Evolutionary conservation across 1,140 invertebrate species (phyloP).

Genomic region (Ips typographus): DNA sequence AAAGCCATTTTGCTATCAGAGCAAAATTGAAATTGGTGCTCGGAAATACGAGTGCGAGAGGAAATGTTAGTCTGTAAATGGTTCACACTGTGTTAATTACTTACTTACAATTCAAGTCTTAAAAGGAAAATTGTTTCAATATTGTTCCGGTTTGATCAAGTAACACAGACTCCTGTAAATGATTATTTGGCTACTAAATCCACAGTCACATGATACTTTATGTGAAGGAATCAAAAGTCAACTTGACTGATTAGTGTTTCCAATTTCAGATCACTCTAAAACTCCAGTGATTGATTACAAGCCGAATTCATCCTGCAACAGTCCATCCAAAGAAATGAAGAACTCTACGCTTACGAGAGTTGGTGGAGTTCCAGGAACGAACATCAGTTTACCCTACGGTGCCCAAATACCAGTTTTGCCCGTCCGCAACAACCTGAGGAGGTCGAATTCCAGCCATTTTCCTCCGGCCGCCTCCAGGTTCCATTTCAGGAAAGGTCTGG

Average conservation of each 20-base stretch:
- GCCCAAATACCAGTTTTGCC: conserved; percentile 70
- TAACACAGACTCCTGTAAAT: too few relatives aligned
- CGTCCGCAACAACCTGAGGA: conserved; percentile 69
- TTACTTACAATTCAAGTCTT: too few relatives aligned
- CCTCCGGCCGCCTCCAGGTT: conserved; percentile 66
- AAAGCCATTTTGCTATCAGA: too few relatives aligned
- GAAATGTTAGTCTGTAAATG: too few relatives aligned
- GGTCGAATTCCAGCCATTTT: conserved; percentile 63
- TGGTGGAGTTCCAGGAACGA: conserved; percentile 54
- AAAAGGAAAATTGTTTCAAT: too few relatives aligned
- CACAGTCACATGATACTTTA: too few relatives aligned
- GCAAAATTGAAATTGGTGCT: background rate
- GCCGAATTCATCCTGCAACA: conserved; percentile 78
- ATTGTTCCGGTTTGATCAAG: too few relatives aligned
- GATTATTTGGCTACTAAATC: too few relatives aligned
- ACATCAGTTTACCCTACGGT: conserved; percentile 58
- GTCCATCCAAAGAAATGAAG: conserved; percentile 72
- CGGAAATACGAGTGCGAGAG: too few relatives aligned
- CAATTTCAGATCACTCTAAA: conserved; percentile 51
- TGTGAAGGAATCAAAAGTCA: too few relatives aligned
- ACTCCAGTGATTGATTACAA: conserved; percentile 87
- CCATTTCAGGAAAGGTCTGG: conserved; percentile 85
- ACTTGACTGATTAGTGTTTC: too few relatives aligned
- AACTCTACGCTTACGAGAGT: conserved; percentile 68
- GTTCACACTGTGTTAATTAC: too few relatives aligned